Evolutionary conservation across 2,888 invertebrate species (phyloP).

Genomic region (Lithosia quadra): DNA sequence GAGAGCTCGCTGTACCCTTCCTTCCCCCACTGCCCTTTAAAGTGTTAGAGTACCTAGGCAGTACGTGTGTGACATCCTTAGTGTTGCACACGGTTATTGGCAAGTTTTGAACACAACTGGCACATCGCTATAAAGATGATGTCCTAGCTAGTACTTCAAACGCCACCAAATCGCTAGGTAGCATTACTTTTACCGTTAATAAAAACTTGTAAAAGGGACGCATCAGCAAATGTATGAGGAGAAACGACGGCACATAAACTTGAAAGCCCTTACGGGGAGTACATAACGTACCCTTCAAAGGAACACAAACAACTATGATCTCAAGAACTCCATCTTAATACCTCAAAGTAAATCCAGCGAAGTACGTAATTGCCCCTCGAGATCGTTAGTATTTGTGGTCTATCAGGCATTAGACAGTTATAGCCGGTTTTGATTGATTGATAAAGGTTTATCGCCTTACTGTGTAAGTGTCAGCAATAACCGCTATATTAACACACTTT

Average conservation of each 20-base stretch:
- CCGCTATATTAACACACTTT: conserved; percentile 3
- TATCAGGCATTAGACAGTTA: conserved; percentile 11
- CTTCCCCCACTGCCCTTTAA: no score
- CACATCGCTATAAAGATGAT: no score
- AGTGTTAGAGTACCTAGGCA: no score
- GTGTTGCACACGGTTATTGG: no score
- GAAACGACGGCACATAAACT: conserved; percentile 1
- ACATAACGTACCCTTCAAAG: conserved; percentile 1
- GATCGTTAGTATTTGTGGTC: conserved; percentile 13
- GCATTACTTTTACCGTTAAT: neutral
- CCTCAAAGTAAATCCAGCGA: conserved; percentile 1
- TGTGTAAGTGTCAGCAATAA: conserved; percentile 1
- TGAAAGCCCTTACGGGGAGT: neutral
- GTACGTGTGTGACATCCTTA: no score
- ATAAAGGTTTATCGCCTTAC: conserved; percentile 11
- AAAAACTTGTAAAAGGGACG: neutral
- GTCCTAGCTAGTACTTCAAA: no score
- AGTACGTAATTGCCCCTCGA: conserved; percentile 6
- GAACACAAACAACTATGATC: neutral
- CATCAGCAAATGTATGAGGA: neutral
- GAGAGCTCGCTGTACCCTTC: no score
- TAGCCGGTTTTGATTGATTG: conserved; percentile 19
- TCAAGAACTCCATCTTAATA: neutral
- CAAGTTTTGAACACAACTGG: no score
- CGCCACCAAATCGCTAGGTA: no score